Evolutionary conservation across 2,797 vertebrate species (phyloP), one percentile per base, ranked within the genome.

Genomic region (Sebastes matsubarae): DNA sequence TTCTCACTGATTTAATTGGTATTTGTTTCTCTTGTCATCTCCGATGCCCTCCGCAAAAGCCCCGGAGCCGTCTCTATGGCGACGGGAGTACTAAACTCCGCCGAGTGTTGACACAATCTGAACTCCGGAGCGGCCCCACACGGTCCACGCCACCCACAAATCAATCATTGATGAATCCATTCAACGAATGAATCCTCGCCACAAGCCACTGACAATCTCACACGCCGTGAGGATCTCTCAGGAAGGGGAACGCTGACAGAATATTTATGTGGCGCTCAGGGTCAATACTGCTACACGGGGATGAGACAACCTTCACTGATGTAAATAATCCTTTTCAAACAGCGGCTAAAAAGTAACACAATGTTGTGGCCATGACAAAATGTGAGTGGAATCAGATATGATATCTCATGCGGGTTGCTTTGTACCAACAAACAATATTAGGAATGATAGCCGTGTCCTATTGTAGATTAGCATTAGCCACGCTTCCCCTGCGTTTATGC

Each of bases 391-490:
- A 16, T 30, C n/a, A 80, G 83, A 90, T 81, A 73, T 75, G 63
- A 76, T 67, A 81, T 81, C 87, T 75, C 77, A 32, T 2, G 78
- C 14, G 78, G 78, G 72, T 8, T 42, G 65, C 77, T 89, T 36
- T 64, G 75, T 52, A 80, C 1, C 68, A 72, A 20, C 76, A 80
- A 85, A 83, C 71, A 77, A 77, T 27, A 78, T 84, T 67, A 68
- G 61, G 27, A 72, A 18, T 14, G 82, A 87, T 86, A 72, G 36
- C 74, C 16, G 20, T 77, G 81, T 82, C 77, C 68, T 63, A 34
- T 73, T 70, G 87, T 55, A 73, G 89, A 87, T 90, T 83, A 87
- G 77, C 68, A 82, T 87, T 80, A 84, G 83, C 81, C 69, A 77
- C 29, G 55, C 85, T 77, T 16, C 80, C 55, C 81, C 61, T 77